Evolutionary conservation across 2,113 vertebrate genomes (phyloP).

Genomic region (Leptosomus discolor): DNA sequence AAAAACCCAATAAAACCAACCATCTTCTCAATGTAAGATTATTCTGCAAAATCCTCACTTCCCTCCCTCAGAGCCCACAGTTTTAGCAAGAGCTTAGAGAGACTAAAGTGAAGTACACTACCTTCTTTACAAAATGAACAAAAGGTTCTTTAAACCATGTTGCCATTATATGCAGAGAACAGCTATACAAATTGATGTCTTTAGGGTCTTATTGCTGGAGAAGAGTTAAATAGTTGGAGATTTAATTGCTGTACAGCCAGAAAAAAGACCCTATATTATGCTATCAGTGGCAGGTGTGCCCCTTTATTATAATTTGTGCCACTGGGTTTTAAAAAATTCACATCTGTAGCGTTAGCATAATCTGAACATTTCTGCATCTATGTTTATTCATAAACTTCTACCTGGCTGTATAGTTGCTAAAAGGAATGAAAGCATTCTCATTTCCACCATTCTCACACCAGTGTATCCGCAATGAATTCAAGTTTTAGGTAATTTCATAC

Average conservation of each 20-base stretch:
- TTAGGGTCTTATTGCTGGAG: background rate
- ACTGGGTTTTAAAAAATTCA: slow-evolving; percentile 2
- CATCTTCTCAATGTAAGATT: background rate
- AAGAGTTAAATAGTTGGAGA: background rate
- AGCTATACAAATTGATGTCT: background rate
- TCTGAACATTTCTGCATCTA: background rate
- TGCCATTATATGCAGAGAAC: background rate
- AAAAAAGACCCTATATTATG: background rate
- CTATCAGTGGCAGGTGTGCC: background rate
- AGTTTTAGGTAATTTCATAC: background rate
- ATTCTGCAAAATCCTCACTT: background rate
- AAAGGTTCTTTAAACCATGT: background rate
- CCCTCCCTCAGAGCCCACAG: background rate
- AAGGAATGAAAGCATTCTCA: background rate
- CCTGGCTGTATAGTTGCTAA: background rate
- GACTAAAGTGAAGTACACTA: background rate
- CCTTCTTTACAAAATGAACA: background rate
- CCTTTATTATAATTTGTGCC: background rate
- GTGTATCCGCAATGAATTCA: background rate
- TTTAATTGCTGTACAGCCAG: background rate
- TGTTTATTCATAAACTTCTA: background rate
- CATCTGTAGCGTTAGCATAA: background rate
- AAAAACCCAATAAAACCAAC: too few relatives aligned
- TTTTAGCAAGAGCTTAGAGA: background rate
- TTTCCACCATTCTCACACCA: background rate